Percentiles rank a stretch among this genome's conserved stretches.
Conservation (phyloP, 2,888 invertebrate species). For the Drosophila maculinotata region DNA sequence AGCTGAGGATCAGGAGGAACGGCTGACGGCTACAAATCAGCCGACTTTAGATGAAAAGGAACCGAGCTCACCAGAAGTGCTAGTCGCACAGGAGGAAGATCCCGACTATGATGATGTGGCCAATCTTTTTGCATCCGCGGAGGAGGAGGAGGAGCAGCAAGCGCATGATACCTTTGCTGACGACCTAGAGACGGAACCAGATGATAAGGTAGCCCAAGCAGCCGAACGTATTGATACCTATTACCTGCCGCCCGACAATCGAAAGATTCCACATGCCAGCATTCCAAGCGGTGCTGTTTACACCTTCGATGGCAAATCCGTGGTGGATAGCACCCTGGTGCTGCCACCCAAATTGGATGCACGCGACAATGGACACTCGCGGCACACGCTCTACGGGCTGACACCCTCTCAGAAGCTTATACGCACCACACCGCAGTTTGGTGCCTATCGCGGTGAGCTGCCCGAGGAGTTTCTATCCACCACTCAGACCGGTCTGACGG, state of each 20-base stretch:
- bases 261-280: conserved; percentile 80
- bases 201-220: conserved; percentile 85
- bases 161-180: conserved; percentile 72
- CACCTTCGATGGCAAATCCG: conserved; percentile 91
- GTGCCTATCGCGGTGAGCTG: conserved; percentile 90
- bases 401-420: conserved; percentile 88
- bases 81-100: conserved; percentile 14
- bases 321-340: conserved; percentile 88
- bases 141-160: conserved; percentile 36
- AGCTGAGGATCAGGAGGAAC: conserved; percentile 22
- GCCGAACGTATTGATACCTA: conserved; percentile 90
- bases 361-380: conserved; percentile 57
- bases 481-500: conserved; percentile 62
- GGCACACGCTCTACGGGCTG: conserved; percentile 75
- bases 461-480: conserved; percentile 86
- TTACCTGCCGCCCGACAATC: conserved; percentile 90
- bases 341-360: conserved; percentile 84
- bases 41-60: conserved; percentile 15
- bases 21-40: conserved; percentile 15
- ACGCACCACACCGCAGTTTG: conserved; percentile 89
- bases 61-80: conserved; percentile 26
- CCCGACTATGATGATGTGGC: conserved; percentile 53
- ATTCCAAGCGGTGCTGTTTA: conserved; percentile 88
- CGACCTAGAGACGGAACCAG: conserved; percentile 76
- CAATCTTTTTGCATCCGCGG: conserved; percentile 53